Evolutionary conservation across 2,113 vertebrate genomes (phyloP).

Genomic region (Malaclemys terrapin): DNA sequence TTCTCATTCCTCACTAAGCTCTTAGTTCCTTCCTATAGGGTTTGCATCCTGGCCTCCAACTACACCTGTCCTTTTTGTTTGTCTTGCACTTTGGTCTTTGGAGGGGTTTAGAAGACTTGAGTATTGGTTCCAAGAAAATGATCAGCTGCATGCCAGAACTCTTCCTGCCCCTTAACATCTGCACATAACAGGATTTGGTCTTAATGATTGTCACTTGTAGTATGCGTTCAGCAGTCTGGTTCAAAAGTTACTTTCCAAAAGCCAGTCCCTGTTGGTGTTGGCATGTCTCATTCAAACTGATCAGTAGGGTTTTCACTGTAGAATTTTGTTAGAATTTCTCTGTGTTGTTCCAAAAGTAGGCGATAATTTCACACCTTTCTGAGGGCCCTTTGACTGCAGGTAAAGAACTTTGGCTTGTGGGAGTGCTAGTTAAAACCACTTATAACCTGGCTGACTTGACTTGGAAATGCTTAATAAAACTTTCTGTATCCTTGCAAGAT

Average conservation of each 20-base stretch:
- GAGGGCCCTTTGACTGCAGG: not conserved
- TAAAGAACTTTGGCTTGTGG: not conserved
- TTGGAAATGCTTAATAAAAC: not conserved
- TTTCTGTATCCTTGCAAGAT: not conserved
- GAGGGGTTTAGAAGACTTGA: not conserved
- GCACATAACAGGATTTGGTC: not conserved
- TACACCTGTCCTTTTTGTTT: not conserved
- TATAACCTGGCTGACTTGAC: not conserved
- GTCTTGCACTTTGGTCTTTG: not conserved
- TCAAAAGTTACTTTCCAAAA: not conserved
- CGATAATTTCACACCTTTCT: not conserved
- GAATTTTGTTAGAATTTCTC: not conserved
- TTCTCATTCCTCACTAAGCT: not conserved
- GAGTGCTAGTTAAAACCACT: not conserved
- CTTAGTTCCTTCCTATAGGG: not conserved
- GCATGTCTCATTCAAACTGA: not conserved
- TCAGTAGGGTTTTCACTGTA: not conserved
- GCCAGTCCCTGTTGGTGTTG: not conserved
- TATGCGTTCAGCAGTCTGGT: fast-evolving
- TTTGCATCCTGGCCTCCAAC: not conserved
- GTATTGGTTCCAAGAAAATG: not conserved
- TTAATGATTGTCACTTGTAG: not conserved
- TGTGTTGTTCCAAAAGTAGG: not conserved
- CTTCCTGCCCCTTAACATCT: not conserved
- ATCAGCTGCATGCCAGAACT: not conserved